Conservation (phyloP, 2,113 vertebrate genomes). For the Emydura subglobosa region DNA sequence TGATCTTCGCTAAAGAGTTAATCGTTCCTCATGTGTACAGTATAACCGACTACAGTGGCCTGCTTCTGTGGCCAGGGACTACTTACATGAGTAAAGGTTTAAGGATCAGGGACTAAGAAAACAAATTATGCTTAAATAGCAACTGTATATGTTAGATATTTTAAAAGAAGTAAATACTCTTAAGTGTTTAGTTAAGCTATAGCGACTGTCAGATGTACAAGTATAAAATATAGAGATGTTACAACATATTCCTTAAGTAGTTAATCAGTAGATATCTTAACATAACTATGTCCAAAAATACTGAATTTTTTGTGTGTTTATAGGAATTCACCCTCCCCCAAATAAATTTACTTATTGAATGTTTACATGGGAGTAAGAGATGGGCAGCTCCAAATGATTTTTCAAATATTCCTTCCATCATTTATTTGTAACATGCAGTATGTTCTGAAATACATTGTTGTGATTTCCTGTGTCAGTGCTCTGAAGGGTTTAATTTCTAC, state of each 20-base stretch:
- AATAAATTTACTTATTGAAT: background rate
- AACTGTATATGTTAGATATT: background rate
- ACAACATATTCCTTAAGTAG: background rate
- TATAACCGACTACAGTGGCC: background rate
- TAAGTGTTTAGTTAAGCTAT: background rate
- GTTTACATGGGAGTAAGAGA: background rate
- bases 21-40: background rate
- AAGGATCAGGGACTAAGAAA: background rate
- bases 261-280: background rate
- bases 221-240: background rate
- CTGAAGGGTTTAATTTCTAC: background rate
- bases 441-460: background rate
- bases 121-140: background rate
- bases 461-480: background rate
- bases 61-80: background rate
- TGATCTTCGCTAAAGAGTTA: background rate
- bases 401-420: background rate
- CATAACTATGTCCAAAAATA: background rate
- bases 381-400: background rate
- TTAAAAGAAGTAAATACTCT: background rate
- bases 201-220: background rate
- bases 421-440: background rate
- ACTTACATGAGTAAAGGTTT: background rate
- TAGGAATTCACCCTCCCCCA: background rate
- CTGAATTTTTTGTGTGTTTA: background rate